These are phyloP conservation scores for Anodontia alba DNA, from an alignment of 2,888 invertebrate genomes.

Conservation along the genomic window DNA sequence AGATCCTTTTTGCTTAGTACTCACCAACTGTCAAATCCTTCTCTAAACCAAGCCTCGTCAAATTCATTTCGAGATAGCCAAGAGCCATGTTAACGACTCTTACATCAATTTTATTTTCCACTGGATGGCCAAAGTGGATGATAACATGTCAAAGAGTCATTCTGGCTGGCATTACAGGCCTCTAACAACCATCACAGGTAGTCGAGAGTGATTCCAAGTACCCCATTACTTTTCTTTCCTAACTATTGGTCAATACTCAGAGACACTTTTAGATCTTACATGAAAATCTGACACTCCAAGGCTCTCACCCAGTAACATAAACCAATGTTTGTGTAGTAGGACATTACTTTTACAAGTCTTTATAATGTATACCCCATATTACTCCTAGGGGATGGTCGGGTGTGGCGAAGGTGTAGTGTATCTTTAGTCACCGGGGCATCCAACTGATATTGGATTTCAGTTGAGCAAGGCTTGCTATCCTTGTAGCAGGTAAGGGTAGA, in stretches of 20 bases:
- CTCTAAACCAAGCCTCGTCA: constrained; percentile 16
- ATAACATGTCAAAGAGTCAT: constrained; percentile 35
- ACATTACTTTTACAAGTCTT: too few relatives aligned
- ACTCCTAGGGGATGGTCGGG: too few relatives aligned
- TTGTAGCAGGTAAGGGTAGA: too few relatives aligned
- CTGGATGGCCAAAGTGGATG: constrained; percentile 43
- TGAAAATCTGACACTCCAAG: neutral
- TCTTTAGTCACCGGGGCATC: too few relatives aligned
- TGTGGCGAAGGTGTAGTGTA: too few relatives aligned
- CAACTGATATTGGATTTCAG: too few relatives aligned
- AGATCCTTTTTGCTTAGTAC: too few relatives aligned
- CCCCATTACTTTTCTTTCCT: constrained; percentile 47
- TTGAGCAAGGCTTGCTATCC: too few relatives aligned
- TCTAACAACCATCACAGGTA: constrained; percentile 31
- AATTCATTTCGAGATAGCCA: constrained; percentile 47
- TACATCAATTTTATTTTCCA: constrained; percentile 43
- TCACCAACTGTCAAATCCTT: neutral
- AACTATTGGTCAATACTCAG: constrained; percentile 37
- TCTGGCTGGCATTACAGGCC: constrained; percentile 29
- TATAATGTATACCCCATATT: too few relatives aligned
- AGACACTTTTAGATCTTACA: neutral
- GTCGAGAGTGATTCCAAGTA: constrained; percentile 26
- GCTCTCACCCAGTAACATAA: neutral
- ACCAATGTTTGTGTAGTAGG: too few relatives aligned
- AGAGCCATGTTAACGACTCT: constrained; percentile 45